A percentile compares a stretch with the other conserved stretches of the same genome.
Conservation (phyloP, 2,113 vertebrate genomes). For the Pristiophorus japonicus region DNA sequence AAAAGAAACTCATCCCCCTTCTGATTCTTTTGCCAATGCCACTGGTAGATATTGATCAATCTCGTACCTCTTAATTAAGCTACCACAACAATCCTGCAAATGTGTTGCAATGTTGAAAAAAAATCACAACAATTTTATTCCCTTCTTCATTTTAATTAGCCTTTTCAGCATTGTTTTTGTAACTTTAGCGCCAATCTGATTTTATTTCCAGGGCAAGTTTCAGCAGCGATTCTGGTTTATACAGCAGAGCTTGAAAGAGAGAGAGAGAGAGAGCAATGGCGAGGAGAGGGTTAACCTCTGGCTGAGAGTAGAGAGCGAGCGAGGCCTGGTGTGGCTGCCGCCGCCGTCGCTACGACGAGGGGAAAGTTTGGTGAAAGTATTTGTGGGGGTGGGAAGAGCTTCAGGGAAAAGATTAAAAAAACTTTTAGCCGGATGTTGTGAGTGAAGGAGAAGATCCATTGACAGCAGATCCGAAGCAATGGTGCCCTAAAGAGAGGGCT, state of each 20-base stretch:
- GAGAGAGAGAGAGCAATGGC: not conserved
- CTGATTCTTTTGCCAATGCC: not conserved
- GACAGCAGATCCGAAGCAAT: not conserved
- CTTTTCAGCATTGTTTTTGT: not conserved
- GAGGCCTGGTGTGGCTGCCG: not conserved
- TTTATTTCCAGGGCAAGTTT: not conserved
- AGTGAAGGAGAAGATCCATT: not conserved
- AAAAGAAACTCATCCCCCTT: too few species aligned
- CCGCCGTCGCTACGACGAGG: not conserved
- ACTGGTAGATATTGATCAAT: not conserved
- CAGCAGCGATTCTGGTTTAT: not conserved
- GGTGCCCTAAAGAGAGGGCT: not conserved
- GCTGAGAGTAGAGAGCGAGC: not conserved
- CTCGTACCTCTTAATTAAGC: not conserved
- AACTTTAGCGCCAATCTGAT: not conserved
- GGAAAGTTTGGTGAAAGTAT: conserved; percentile 19
- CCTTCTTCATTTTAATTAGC: not conserved
- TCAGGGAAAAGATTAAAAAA: not conserved
- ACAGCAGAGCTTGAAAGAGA: too few species aligned
- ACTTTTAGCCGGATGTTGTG: not conserved
- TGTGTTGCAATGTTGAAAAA: not conserved
- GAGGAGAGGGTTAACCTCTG: conserved; percentile 22
- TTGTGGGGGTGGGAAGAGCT: not conserved
- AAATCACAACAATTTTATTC: not conserved
- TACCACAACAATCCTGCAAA: not conserved